Base-by-base conservation (phyloP, 1,140 invertebrate species). In the Chrysomallon squamiferum region DNA sequence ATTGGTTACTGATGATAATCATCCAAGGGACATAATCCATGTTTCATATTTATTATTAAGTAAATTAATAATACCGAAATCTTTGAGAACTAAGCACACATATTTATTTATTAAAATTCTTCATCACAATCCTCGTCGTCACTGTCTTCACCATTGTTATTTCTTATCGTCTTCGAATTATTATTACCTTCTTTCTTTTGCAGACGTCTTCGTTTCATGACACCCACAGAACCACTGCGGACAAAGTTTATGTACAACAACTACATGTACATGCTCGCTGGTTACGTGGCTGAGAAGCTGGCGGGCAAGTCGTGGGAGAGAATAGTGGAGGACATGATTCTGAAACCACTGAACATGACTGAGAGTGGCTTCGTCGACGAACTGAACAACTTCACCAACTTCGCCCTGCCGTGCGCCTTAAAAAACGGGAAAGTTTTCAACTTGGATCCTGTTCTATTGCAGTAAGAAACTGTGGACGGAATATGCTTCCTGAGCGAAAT, bases 251-350 rank as follows among this genome's bases (percentile, higher is more conserved):
- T 78, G 20, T 82, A 80, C 72, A 83, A 76, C 69, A 83, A 83
- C 66, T 78, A 80, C 72, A 77, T 83, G 76, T 83, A 80, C 68
- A 75, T 72, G 11, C 47, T 84, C 47, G 82, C 82, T 3, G 82
- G 80, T 18, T 66, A 82, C 68, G 71, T 84, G 20, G 68, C 77
- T 0, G 76, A 84, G 69, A 56, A 65, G 3, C 58, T 83, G 38
- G 62, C 71, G 11, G 76, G 68, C 1, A 68, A 68, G 22, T 59
- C 64, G 7, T 84, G 81, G 81, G 81, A 84, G 69, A 61, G 63
- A 1, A 54, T 81, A 27, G 65, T 82, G 0, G 29, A 50, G 0
- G 62, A 77, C 13, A 18, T 57, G 4, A 63, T 84, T 7, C 69
- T 84, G 9, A 50, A 52, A 22, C 78, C 76, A 7, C 61, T 82